Percentiles rank a stretch among this genome's conserved stretches.
Evolutionary conservation across 2,888 invertebrate genomes (phyloP).

Genomic region (Caenorhabditis sulstoni): DNA sequence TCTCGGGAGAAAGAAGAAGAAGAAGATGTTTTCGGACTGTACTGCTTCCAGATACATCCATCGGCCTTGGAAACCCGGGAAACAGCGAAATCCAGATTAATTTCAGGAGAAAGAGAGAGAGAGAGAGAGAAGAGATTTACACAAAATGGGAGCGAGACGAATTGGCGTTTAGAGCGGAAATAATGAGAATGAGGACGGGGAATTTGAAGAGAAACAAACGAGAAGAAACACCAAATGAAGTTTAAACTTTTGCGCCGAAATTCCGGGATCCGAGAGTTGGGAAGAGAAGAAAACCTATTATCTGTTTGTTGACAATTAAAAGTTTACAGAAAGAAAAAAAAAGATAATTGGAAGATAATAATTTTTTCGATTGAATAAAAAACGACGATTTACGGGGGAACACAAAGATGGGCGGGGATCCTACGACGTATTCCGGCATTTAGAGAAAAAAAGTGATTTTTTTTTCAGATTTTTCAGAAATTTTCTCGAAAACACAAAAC

Average conservation of each 20-base stretch:
- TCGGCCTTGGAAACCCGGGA: too few relatives aligned
- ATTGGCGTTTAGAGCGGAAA: neutral
- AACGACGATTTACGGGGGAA: too few relatives aligned
- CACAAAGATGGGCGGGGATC: too few relatives aligned
- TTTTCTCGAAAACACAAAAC: neutral
- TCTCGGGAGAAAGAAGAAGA: conserved; percentile 3
- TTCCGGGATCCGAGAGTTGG: too few relatives aligned
- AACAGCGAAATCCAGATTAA: too few relatives aligned
- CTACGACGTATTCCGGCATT: too few relatives aligned
- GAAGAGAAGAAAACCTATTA: too few relatives aligned
- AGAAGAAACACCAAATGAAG: conserved; percentile 12
- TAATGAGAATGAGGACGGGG: neutral
- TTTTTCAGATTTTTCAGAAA: conserved; percentile 1
- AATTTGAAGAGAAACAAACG: neutral
- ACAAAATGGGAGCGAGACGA: neutral
- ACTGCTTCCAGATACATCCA: too few relatives aligned
- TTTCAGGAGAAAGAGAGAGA: too few relatives aligned
- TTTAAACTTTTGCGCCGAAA: neutral
- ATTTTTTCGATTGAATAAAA: neutral
- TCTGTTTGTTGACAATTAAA: neutral
- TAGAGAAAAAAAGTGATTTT: too few relatives aligned
- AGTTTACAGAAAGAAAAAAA: conserved; percentile 19
- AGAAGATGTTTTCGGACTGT: neutral
- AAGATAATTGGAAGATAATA: conserved; percentile 16
- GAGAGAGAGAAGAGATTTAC: too few relatives aligned